phyloP scores from a whole-genome alignment of 2,888 invertebrate species.

The Ethmia dodecea region DNA sequence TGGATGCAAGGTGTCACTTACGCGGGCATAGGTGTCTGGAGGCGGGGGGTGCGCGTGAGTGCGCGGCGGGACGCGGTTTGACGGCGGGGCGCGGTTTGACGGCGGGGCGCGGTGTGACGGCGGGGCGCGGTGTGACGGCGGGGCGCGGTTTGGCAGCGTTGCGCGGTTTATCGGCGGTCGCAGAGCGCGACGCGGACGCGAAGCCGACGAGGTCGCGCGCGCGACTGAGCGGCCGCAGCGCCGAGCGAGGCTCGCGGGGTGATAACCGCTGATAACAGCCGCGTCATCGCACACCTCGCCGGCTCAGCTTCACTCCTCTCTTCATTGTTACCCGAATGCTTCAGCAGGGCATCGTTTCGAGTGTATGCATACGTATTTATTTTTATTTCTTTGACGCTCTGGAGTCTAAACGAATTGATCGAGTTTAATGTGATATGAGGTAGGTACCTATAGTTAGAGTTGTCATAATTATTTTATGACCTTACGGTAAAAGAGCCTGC shows the following conservation, averaged over 20 bases:
- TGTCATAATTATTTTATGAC: too few relatives aligned
- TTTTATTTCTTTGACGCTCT: too few relatives aligned
- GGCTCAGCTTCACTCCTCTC: slow-evolving; percentile 15
- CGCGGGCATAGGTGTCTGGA: neutral
- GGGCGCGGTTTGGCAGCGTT: slow-evolving; percentile 10
- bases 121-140: neutral
- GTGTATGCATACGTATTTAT: too few relatives aligned
- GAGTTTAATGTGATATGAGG: too few relatives aligned
- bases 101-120: slow-evolving; percentile 12
- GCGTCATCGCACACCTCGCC: slow-evolving; percentile 44
- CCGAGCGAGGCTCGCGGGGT: slow-evolving; percentile 52
- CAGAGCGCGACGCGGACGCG: slow-evolving; percentile 2
- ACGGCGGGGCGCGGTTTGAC: slow-evolving; percentile 6
- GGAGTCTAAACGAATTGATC: too few relatives aligned
- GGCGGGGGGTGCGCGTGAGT: slow-evolving; percentile 4
- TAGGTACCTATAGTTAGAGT: too few relatives aligned
- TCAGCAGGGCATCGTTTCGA: neutral
- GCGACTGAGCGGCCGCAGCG: slow-evolving; percentile 18
- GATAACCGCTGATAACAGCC: slow-evolving; percentile 69
- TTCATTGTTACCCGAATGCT: neutral
- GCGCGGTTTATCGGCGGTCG: slow-evolving; percentile 8
- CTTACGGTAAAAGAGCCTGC: too few relatives aligned
- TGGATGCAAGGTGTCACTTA: neutral
- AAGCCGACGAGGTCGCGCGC: slow-evolving; percentile 13
- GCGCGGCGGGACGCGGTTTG: neutral